These are phyloP conservation scores for Acleris cristana DNA, from an alignment of 2,888 invertebrate genomes.

Conservation along the genomic window DNA sequence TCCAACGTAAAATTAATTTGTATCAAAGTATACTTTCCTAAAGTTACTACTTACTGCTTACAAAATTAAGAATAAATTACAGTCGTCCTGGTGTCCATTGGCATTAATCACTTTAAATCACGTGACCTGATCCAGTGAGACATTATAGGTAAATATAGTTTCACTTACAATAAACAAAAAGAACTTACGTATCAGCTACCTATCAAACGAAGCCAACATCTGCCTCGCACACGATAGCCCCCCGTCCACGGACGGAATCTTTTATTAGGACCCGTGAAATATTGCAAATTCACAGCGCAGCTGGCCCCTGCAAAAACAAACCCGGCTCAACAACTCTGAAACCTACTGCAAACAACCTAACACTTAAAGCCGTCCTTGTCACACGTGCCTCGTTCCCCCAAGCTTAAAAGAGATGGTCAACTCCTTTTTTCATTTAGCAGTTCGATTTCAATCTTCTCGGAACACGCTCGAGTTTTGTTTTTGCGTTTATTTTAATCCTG, in stretches of 20 bases:
- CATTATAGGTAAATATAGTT: too few species aligned
- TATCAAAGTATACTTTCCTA: too few species aligned
- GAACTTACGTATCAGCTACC: not conserved
- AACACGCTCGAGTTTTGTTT: constrained; percentile 24
- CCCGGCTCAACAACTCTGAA: constrained; percentile 27
- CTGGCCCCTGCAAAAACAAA: constrained; percentile 52
- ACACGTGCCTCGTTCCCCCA: not conserved
- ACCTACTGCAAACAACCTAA: constrained; percentile 19
- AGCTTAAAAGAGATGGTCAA: constrained; percentile 13
- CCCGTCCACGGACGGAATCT: constrained; percentile 48
- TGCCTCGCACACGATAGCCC: constrained; percentile 48
- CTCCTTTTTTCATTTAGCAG: not conserved
- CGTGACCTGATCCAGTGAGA: too few species aligned
- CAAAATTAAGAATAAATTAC: too few species aligned
- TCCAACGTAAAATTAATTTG: too few species aligned
- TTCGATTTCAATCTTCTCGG: constrained; percentile 19
- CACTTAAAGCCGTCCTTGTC: constrained; percentile 17
- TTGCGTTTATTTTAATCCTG: constrained; percentile 16
- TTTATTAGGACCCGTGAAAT: constrained; percentile 66
- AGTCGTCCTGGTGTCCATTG: too few species aligned
- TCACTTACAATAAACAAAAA: not conserved
- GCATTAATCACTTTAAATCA: too few species aligned
- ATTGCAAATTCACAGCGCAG: constrained; percentile 68
- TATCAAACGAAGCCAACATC: constrained; percentile 43
- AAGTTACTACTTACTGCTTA: too few species aligned